phyloP scores from a whole-genome alignment of 2,113 vertebrate species.

The Phodopus roborovskii region DNA sequence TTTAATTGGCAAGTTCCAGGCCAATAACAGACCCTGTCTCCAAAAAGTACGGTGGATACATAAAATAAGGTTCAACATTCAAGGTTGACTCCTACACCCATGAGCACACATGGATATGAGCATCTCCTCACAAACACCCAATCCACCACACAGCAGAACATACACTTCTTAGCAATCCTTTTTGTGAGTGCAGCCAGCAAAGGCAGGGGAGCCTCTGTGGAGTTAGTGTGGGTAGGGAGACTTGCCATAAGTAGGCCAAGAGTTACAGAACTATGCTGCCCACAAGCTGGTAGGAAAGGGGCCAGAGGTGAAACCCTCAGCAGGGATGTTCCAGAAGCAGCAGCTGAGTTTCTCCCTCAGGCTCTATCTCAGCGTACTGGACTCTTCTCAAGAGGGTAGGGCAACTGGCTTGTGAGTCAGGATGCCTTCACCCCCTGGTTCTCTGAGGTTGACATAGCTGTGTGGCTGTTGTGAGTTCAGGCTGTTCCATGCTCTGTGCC shows the following conservation, averaged over 20 bases:
- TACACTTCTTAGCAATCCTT: background rate
- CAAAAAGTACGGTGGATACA: background rate
- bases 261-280: background rate
- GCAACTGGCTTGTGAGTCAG: background rate
- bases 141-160: background rate
- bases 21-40: background rate
- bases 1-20: background rate
- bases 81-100: background rate
- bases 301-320: background rate
- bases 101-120: background rate
- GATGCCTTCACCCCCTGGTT: background rate
- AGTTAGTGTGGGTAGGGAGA: background rate
- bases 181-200: background rate
- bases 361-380: background rate
- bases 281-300: background rate
- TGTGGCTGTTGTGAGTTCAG: no score
- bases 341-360: background rate
- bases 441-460: background rate
- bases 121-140: background rate
- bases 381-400: background rate
- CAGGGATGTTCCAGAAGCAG: background rate
- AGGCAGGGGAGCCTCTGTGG: background rate
- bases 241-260: background rate
- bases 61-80: background rate
- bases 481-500: background rate